Base-by-base conservation (phyloP, 2,113 vertebrate genomes). In the Recurvirostra avosetta region DNA sequence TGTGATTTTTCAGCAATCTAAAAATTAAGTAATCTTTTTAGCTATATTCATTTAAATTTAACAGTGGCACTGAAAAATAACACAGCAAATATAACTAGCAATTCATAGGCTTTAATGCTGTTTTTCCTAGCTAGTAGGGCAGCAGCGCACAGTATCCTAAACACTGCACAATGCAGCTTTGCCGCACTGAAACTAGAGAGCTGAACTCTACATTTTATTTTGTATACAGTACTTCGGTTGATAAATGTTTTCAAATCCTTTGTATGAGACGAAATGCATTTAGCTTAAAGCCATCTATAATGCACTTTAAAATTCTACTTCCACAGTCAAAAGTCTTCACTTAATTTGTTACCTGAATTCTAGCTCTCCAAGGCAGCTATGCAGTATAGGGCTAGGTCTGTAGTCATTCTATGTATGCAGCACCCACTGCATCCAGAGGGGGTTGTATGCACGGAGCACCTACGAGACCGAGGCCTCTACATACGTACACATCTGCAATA, bases 401-500 rank as follows among this genome's bases (percentile, higher is more conserved):
- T 0, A 25, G 41, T 5, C 7, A 9, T 1, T 21, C 15, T 3
- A 5, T 2, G 30, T 2, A 20, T 6, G 30, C 85, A 74, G 86
- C 58, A 38, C 43, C 68, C 65, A 12, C 30, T 5, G 30, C 0
- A 23, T 5, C 47, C 70, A 40, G n/a, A 21, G n/a, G 86, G 53
- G 72, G n/a, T 0, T 53, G 56, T 6, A 52, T 2, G 9, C 58
- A 50, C 0, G 5, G 53, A 86, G 81, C 61, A 36, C n/a, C 67
- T 25, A 38, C 5, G 2, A 34, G 34, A 61, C 52, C 2, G 26
- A 59, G 25, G 56, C 58, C 62, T 18, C 32, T 38, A 25, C 20
- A 3, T 11, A 40, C 0, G 9, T 4, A 62, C 55, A 32, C 50
- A 34, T 30, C 62, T 66, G 50, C 59, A 59, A 47, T 5, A 43